phyloP scores from a whole-genome alignment of 1,140 invertebrate species.

The Epicauta chinensis region DNA sequence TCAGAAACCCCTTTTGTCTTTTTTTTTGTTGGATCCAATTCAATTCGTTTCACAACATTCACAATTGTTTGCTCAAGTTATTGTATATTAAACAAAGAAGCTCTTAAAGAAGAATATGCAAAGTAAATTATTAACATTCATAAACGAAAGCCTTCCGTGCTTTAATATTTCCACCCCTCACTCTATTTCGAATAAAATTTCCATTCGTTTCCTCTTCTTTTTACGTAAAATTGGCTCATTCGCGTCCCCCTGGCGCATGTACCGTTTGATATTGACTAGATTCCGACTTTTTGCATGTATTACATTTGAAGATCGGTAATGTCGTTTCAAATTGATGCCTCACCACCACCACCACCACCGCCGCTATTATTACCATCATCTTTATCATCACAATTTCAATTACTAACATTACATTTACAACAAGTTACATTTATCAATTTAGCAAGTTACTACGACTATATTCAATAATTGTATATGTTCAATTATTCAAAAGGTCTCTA shows the following conservation, averaged over 20 bases:
- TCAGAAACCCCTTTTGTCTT: background rate
- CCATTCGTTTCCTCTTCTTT: conserved; percentile 38
- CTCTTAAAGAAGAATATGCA: conserved; percentile 32
- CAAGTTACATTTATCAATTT: too few species aligned
- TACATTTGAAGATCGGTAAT: conserved; percentile 7
- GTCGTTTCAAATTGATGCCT: background rate
- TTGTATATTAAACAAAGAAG: conserved; percentile 35
- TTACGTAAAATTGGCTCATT: conserved; percentile 31
- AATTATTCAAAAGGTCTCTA: background rate
- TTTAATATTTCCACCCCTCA: conserved; percentile 33
- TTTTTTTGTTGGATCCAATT: conserved; percentile 1
- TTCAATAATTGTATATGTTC: too few species aligned
- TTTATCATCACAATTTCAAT: background rate
- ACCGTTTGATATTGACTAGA: conserved; percentile 35
- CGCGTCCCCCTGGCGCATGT: conserved; percentile 33
- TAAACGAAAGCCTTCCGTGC: conserved; percentile 40
- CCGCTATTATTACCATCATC: background rate
- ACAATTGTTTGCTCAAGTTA: conserved; percentile 29
- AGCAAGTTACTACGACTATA: too few species aligned
- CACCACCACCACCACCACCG: conserved; percentile 10
- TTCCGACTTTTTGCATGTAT: conserved; percentile 25
- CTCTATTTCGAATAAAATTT: conserved; percentile 42
- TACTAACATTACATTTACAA: background rate
- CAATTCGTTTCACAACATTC: conserved; percentile 24
- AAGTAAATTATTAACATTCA: conserved; percentile 44